A percentile compares a stretch with the other conserved stretches of the same genome.
Evolutionary conservation across 2,113 vertebrate species (phyloP).

Genomic region (Esox niger): DNA sequence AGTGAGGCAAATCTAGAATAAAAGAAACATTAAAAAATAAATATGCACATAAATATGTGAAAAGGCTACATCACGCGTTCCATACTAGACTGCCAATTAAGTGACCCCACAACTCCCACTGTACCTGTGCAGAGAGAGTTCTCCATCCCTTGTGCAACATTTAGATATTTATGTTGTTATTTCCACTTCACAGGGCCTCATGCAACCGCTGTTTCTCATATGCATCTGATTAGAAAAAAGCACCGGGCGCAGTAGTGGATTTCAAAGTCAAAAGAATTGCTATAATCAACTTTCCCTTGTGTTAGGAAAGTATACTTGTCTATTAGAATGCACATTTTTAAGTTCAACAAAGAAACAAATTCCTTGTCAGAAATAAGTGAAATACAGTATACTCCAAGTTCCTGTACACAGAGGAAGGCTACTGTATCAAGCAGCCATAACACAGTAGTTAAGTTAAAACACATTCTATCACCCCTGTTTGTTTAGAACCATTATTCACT

Average conservation of each 20-base stretch:
- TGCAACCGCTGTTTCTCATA: constrained; percentile 38
- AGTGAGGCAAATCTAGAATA: constrained; percentile 36
- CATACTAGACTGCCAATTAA: constrained; percentile 40
- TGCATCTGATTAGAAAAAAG: constrained; percentile 37
- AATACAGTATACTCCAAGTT: constrained; percentile 18
- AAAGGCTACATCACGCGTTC: constrained; percentile 9
- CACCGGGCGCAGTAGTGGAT: constrained; percentile 24
- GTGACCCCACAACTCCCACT: constrained; percentile 22
- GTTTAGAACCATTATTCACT: constrained; percentile 30
- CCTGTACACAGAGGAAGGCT: constrained; percentile 2
- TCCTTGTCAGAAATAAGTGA: constrained; percentile 32
- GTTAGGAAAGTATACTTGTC: constrained; percentile 20
- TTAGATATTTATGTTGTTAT: constrained; percentile 43
- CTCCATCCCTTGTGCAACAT: constrained; percentile 27
- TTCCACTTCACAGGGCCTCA: constrained; percentile 37
- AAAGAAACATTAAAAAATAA: constrained; percentile 45
- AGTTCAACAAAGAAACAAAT: constrained; percentile 34
- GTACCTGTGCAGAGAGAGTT: constrained; percentile 22
- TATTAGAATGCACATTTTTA: constrained; percentile 38
- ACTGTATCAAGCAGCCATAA: neutral
- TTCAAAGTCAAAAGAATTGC: constrained; percentile 23
- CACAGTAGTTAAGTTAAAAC: neutral
- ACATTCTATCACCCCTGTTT: constrained; percentile 8
- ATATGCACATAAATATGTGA: constrained; percentile 48
- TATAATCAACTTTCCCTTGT: constrained; percentile 27